Conservation (phyloP, 2,888 invertebrate species). For the Chloromyia formosa region DNA sequence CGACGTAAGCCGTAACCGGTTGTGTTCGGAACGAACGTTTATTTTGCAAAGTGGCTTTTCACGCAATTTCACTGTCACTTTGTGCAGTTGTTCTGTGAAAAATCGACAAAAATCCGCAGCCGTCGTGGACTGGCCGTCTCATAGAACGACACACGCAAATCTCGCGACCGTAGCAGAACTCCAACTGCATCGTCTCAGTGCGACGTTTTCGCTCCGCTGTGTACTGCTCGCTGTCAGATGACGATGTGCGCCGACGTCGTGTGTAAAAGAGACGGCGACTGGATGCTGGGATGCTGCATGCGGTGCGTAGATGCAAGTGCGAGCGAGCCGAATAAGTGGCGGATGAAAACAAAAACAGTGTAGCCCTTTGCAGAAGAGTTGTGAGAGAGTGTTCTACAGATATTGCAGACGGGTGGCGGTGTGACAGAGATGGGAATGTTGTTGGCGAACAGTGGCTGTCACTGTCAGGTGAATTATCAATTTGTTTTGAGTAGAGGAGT, state of each 20-base stretch:
- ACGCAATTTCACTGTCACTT: conserved; percentile 15
- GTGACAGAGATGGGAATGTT: too few relatives aligned
- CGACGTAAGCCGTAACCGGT: too few relatives aligned
- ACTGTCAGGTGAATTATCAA: not conserved
- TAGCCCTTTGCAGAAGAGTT: conserved; percentile 26
- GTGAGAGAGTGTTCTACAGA: not conserved
- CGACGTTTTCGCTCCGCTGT: conserved; percentile 16
- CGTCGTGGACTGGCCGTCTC: conserved; percentile 13
- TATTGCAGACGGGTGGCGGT: not conserved
- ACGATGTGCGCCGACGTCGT: conserved; percentile 22
- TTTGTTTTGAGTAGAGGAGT: too few relatives aligned
- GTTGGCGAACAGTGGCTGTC: not conserved
- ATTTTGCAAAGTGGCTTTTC: not conserved
- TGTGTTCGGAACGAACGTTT: too few relatives aligned
- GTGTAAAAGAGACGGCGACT: not conserved
- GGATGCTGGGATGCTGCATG: not conserved
- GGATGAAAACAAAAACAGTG: conserved; percentile 17
- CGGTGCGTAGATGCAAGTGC: not conserved
- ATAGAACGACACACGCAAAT: not conserved
- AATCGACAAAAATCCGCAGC: conserved; percentile 22
- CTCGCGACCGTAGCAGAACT: conserved; percentile 23
- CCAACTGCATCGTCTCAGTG: conserved; percentile 34
- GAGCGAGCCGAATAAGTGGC: not conserved
- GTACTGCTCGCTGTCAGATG: not conserved
- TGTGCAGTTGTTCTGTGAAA: conserved; percentile 18